A percentile compares a stretch with the other conserved stretches of the same genome.
phyloP scores from a whole-genome alignment of 2,797 vertebrate genomes.

The Hydrolagus colliei region DNA sequence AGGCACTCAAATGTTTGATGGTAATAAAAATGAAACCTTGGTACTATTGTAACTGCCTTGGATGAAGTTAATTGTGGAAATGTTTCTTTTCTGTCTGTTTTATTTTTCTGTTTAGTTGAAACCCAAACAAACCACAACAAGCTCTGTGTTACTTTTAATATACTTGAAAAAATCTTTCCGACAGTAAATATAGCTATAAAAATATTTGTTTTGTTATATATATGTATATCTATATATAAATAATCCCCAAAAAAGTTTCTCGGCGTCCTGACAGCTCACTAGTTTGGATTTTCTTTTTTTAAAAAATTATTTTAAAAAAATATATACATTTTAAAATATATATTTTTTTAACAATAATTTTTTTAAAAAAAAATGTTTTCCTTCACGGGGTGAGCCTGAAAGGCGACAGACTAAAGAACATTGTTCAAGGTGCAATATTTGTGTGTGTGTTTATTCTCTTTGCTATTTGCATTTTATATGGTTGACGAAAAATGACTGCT shows the following conservation, averaged over 20 bases:
- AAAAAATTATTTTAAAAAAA: neutral
- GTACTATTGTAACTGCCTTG: constrained; percentile 51
- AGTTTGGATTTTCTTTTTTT: too few relatives aligned
- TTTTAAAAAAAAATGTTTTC: neutral
- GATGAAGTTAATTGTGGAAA: constrained; percentile 43
- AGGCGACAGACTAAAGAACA: neutral
- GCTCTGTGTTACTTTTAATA: neutral
- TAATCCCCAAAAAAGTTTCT: neutral
- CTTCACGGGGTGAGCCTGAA: neutral
- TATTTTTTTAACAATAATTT: too few relatives aligned
- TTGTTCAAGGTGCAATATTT: constrained; percentile 30
- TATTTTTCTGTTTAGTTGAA: neutral
- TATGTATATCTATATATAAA: neutral
- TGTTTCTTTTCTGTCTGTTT: constrained; percentile 24
- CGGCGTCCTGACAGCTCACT: neutral
- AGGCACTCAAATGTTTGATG: constrained; percentile 40
- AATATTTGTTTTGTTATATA: too few relatives aligned
- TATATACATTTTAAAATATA: too few relatives aligned
- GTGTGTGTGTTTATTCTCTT: neutral
- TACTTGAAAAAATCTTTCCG: constrained; percentile 18
- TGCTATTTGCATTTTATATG: neutral
- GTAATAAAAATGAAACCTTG: constrained; percentile 41
- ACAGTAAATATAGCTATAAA: constrained; percentile 9
- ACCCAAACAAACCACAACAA: neutral
- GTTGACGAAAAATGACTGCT: neutral